Evolutionary conservation across 2,797 vertebrate genomes (phyloP).

Genomic region (Prionace glauca): DNA sequence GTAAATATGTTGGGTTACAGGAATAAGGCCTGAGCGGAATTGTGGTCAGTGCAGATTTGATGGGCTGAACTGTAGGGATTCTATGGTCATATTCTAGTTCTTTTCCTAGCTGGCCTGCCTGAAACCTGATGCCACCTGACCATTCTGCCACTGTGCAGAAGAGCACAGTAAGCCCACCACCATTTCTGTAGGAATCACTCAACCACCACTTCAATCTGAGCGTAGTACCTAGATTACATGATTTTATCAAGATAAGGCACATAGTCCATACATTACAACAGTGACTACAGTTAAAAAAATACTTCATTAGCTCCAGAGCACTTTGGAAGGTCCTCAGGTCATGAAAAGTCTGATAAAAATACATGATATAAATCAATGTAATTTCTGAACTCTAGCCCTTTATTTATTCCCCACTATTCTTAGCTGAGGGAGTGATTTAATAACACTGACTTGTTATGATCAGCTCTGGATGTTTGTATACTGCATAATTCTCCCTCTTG

Average conservation of each 20-base stretch:
- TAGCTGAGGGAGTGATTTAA: neutral
- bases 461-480: neutral
- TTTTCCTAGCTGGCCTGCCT: neutral
- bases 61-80: too few relatives aligned
- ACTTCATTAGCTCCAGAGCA: neutral
- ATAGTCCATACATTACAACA: neutral
- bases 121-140: neutral
- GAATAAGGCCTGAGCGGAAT: too few relatives aligned
- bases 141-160: neutral
- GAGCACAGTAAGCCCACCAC: neutral
- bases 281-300: neutral
- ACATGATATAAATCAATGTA: neutral
- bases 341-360: neutral
- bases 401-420: neutral
- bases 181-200: neutral
- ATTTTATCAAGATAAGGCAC: neutral
- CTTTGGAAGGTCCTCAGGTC: neutral
- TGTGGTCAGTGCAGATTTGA: too few relatives aligned
- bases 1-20: too few relatives aligned
- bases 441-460: neutral
- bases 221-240: neutral
- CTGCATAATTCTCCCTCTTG: neutral
- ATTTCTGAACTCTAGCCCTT: neutral
- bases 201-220: neutral
- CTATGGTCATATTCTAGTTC: neutral